Conservation (phyloP, 2,888 invertebrate species). For the Rhingia campestris region DNA sequence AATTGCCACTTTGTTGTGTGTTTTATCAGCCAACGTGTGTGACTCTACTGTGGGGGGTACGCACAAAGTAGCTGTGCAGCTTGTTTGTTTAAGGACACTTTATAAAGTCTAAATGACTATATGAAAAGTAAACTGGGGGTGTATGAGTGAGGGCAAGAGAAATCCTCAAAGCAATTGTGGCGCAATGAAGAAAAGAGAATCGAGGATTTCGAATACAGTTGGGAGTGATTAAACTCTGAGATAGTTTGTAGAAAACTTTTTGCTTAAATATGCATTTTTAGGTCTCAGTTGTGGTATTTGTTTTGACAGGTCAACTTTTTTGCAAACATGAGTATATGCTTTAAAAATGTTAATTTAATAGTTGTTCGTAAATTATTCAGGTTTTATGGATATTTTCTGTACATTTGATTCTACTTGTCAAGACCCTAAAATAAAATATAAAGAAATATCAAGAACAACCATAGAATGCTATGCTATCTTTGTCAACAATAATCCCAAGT, state of each 20-base stretch:
- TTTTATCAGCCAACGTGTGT: slow-evolving; percentile 57
- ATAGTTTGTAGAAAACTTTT: slow-evolving; percentile 33
- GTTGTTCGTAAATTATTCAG: no score
- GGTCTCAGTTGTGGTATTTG: background rate
- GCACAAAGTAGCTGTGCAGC: slow-evolving; percentile 16
- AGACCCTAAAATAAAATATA: no score
- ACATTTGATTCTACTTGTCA: no score
- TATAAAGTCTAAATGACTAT: slow-evolving; percentile 52
- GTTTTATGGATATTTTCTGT: no score
- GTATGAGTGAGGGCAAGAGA: background rate
- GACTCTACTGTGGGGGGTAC: slow-evolving; percentile 8
- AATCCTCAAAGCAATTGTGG: slow-evolving; percentile 6
- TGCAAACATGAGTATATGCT: background rate
- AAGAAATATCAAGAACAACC: no score
- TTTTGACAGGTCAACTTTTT: background rate
- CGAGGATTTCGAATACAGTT: slow-evolving; percentile 15
- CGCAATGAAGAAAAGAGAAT: slow-evolving; percentile 18
- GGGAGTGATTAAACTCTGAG: slow-evolving; percentile 44
- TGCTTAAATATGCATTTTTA: slow-evolving; percentile 13
- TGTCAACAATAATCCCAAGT: no score
- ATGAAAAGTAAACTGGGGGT: slow-evolving; percentile 9
- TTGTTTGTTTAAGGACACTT: slow-evolving; percentile 58
- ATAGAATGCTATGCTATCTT: no score
- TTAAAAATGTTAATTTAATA: no score
- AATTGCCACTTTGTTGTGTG: slow-evolving; percentile 65